Base-by-base conservation (phyloP, 2,888 invertebrate genomes). In the Branchipolynoe longqiensis region DNA sequence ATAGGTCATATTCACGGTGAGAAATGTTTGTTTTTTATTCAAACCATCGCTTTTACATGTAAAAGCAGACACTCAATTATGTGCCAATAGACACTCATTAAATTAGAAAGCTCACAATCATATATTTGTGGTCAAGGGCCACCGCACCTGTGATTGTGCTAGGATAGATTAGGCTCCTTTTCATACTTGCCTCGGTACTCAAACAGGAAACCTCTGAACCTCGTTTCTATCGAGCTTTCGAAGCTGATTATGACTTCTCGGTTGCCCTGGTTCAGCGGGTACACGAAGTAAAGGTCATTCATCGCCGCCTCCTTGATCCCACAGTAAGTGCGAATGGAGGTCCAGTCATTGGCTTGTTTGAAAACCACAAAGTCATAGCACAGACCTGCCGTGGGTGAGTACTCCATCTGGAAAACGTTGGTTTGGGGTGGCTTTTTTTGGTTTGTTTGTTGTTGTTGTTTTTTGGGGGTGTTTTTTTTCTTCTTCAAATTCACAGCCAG, bases 311-410 rank as follows among this genome's bases (percentile, higher is more conserved):
- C 1, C 28, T 54, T 1, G 33, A 6, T 78, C 0, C 78, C 78
- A 48, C 78, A 78, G 28, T n/a, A 78, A 1, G 12, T 78, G 48
- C 33, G 41, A 1, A 48, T 6, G 0, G 31, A 28, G 28, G 28
- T 25, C 18, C 48, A 41, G 48, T 31, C 28, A 2, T 28, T 28
- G 48, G 6, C 33, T 18, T 41, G 78, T 28, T 48, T 41, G 25
- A 78, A 78, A 25, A 78, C 48, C n/a, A 78, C 78, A 41, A 48
- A 78, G 48, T 78, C 78, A 33, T 78, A 78, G 54, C 78, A 78
- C 78, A 48, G 78, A n/a, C 14, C 18, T 8, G 78, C 8, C 2
- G 28, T 18, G 2, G 28, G 25, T 3, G 78, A 78, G 28, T 28
- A 78, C 31, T 78, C 78, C 41, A 78, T 41, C 78, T 78, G 48